A percentile compares a stretch with the other conserved stretches of the same genome.
Conservation (phyloP, 1,140 invertebrate genomes). For the Pseudachorutes palmiensis region DNA sequence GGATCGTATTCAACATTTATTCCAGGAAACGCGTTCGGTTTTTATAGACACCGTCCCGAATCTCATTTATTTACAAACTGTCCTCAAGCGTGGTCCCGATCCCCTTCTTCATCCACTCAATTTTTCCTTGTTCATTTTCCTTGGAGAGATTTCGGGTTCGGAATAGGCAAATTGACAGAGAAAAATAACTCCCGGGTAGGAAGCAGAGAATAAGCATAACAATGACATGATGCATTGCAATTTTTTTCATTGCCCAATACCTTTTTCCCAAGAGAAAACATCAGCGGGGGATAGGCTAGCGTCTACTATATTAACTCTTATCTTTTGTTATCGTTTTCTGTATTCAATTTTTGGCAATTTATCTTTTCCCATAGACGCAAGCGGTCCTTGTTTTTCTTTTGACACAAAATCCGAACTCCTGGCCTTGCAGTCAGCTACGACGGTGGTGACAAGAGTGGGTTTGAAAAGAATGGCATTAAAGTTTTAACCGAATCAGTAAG, state of each 20-base stretch:
- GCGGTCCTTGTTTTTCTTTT: too few relatives aligned
- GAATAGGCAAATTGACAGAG: constrained; percentile 1
- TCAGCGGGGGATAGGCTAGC: background rate
- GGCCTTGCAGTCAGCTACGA: too few relatives aligned
- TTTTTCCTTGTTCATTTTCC: background rate
- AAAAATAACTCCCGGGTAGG: background rate
- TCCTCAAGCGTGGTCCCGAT: too few relatives aligned
- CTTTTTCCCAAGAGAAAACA: background rate
- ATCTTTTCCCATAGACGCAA: too few relatives aligned
- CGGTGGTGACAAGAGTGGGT: too few relatives aligned
- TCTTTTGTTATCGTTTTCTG: too few relatives aligned
- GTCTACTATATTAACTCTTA: too few relatives aligned
- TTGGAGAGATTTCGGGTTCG: background rate
- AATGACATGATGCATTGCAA: constrained; percentile 9
- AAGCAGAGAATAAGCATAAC: background rate
- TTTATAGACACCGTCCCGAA: background rate
- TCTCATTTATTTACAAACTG: background rate
- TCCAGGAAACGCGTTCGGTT: background rate
- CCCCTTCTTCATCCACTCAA: background rate
- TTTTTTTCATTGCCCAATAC: background rate
- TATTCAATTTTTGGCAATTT: too few relatives aligned
- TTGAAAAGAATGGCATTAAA: too few relatives aligned
- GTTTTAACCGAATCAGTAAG: background rate
- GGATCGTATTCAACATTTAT: background rate
- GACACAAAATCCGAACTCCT: too few relatives aligned